These are phyloP conservation scores for Eleutherodactylus coqui DNA, from an alignment of 2,797 vertebrate genomes.

Conservation along the genomic window DNA sequence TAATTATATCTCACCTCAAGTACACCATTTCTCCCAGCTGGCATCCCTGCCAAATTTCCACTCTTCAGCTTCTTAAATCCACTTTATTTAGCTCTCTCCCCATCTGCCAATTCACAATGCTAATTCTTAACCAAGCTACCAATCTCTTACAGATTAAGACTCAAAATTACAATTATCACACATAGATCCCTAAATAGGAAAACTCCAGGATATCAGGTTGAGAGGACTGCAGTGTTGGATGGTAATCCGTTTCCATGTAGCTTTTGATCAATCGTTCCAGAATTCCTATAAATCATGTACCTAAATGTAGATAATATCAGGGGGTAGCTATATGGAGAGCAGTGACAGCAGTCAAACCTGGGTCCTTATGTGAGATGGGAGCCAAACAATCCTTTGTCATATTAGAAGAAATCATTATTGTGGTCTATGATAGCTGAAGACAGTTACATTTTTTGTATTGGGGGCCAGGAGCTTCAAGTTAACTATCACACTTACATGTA, in stretches of 20 bases:
- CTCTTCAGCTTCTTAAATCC: constrained; percentile 21
- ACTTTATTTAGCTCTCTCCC: constrained; percentile 31
- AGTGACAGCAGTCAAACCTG: neutral
- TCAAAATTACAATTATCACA: constrained; percentile 20
- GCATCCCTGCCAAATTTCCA: constrained; percentile 8
- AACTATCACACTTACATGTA: neutral
- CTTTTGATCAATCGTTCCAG: neutral
- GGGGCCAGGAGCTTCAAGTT: too few relatives aligned
- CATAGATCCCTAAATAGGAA: constrained; percentile 19
- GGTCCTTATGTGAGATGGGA: neutral
- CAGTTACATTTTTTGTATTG: too few relatives aligned
- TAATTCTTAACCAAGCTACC: constrained; percentile 15
- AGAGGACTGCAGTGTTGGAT: neutral
- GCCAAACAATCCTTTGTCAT: neutral
- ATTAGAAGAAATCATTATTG: too few relatives aligned
- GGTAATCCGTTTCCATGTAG: neutral
- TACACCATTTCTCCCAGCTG: constrained; percentile 32
- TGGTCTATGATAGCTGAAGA: too few relatives aligned
- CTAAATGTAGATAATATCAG: neutral
- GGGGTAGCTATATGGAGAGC: neutral
- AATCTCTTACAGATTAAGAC: neutral
- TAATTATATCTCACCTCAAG: constrained; percentile 43
- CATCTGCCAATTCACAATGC: constrained; percentile 40
- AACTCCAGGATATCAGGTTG: neutral
- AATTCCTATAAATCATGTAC: neutral